Conservation (phyloP, 1,140 invertebrate species). For the Drosophila teissieri region DNA sequence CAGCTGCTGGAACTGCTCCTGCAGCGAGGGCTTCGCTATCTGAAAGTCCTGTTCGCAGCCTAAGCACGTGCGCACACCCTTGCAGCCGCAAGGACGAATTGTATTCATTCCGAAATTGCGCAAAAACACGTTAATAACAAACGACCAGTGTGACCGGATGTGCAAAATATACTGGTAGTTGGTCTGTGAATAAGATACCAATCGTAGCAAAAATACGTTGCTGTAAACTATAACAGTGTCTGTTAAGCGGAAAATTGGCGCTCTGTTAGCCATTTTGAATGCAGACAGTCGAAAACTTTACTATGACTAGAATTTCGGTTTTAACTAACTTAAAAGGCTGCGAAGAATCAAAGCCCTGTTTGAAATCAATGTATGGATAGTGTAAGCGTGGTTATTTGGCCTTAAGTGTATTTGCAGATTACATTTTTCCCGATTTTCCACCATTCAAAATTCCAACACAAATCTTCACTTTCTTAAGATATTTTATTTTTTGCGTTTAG, state of each 20-base stretch:
- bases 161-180: not conserved
- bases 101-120: conserved; percentile 87
- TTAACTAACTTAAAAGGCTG: too few relatives aligned
- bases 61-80: conserved; percentile 95
- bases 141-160: not conserved
- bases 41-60: conserved; percentile 91
- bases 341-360: too few relatives aligned
- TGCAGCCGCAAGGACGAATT: conserved; percentile 93
- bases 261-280: too few relatives aligned
- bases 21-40: conserved; percentile 85
- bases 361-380: too few relatives aligned
- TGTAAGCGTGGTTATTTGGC: too few relatives aligned
- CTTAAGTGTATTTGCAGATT: not conserved
- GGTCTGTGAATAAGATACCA: too few relatives aligned
- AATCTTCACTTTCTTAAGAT: conserved; percentile 8
- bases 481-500: conserved; percentile 32
- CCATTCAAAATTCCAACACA: not conserved
- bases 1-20: conserved; percentile 84
- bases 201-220: too few relatives aligned
- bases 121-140: conserved; percentile 3
- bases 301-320: too few relatives aligned
- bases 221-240: too few relatives aligned
- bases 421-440: too few relatives aligned
- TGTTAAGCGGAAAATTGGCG: too few relatives aligned
- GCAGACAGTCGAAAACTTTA: too few relatives aligned